phyloP scores from a whole-genome alignment of 2,888 invertebrate species.

The Eurytoma adleriae region DNA sequence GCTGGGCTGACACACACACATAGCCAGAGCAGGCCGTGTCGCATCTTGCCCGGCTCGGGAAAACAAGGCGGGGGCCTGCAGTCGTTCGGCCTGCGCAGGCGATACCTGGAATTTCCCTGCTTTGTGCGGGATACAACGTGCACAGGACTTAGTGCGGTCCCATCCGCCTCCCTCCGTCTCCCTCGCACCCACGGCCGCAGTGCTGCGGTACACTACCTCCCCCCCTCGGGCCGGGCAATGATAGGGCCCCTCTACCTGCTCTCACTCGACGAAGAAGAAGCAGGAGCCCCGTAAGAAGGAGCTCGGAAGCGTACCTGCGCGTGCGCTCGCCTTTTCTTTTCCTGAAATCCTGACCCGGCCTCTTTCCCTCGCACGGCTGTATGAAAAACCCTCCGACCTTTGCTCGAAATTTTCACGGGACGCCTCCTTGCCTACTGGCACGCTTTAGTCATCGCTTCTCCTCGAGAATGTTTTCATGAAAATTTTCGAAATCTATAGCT shows the following conservation, averaged over 20 bases:
- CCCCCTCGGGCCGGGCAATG: background rate
- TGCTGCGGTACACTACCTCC: background rate
- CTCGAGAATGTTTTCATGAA: no score
- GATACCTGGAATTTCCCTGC: conserved; percentile 63
- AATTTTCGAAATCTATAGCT: no score
- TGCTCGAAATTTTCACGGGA: no score
- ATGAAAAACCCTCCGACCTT: no score
- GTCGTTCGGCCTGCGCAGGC: conserved; percentile 45
- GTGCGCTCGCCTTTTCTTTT: background rate
- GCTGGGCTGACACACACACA: no score
- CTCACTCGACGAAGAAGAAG: background rate
- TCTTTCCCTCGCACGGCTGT: background rate
- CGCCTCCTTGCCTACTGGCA: no score
- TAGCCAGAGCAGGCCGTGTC: no score
- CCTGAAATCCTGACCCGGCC: background rate
- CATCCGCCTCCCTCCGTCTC: conserved; percentile 47
- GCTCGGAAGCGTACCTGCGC: conserved; percentile 4
- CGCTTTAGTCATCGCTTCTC: no score
- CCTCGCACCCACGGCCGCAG: background rate
- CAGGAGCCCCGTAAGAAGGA: conserved; percentile 7
- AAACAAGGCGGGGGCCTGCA: no score
- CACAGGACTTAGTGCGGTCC: conserved; percentile 28
- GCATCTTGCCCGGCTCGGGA: no score
- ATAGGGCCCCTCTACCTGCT: conserved; percentile 31
- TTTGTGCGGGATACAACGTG: conserved; percentile 32